Base-by-base conservation (phyloP, 2,113 vertebrate genomes). In the Ciconia maguari region DNA sequence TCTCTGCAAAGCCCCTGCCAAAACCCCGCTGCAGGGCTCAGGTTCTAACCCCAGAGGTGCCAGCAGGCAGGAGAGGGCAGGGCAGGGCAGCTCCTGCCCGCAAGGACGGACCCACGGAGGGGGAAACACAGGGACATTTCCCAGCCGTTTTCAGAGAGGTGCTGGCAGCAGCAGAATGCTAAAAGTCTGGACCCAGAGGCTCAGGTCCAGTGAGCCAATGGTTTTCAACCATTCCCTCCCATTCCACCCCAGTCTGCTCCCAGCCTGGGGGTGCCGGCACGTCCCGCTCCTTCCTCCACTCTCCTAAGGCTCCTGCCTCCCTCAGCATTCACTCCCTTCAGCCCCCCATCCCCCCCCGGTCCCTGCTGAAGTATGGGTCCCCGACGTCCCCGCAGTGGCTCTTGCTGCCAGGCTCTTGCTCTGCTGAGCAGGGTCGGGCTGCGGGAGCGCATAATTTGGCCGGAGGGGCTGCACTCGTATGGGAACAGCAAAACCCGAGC, bases 351-450 rank as follows among this genome's bases (percentile, higher is more conserved):
- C 42, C 9, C 24, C 24, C 41, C 21, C 0, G 0, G 58, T 38
- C 11, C 66, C 77, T 2, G 2, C 34, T 46, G 42, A 36, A 14
- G 34, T 29, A 60, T 21, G 52, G 27, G 36, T 38, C 27, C 36
- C 22, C 0, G 0, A 20, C 2, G 12, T 16, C 32, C 51, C 81
- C 12, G 1, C 0, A 4, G 65, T 2, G 8, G 29, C 29, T 66
- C 22, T 34, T 1, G 13, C n/a, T 82, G 55, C 29, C 83, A 55
- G 41, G n/a, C 3, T 26, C 41, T 48, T 11, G 42, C 83, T 11
- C 52, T 16, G 41, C 4, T 0, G 54, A 27, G n/a, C 69, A 24
- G 48, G 62, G 71, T 8, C 0, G 1, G 34, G 55, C 61, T 51
- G 57, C 0, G 6, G 34, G 27, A 68, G 27, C 0, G 3, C 0